Evolutionary conservation across 2,113 vertebrate genomes (phyloP), one percentile per base, ranked within the genome.

Genomic region (Hemicordylus capensis): DNA sequence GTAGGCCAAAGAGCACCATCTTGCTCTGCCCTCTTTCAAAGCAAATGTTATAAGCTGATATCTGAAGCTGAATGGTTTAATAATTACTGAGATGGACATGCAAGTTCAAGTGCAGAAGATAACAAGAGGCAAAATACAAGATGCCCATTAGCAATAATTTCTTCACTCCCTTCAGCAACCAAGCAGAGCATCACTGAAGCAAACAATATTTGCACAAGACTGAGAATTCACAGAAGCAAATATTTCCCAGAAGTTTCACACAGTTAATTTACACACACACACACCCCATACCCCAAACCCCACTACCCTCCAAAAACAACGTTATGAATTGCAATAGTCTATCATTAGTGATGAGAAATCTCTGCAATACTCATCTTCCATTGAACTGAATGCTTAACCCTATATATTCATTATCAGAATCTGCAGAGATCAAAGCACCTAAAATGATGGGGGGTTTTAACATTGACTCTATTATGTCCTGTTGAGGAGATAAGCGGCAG

Each of bases 1-100:
- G 3, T 0, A 17, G 72, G 81, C 80, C 59, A 88, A 46, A 83
- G 87, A 90, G 44, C 76, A 22, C 76, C 44, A 80, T 70, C 72
- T 83, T 88, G 59, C 56, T 63, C 31, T 86, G 59, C 26, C 44
- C 81, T 88, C 37, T 81, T 89, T 72, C 80, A 80, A 74, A 69
- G 80, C 84, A 87, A 84, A 89, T 15, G 7, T 26, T 59, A 83
- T 82, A 79, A 88, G 54, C 39, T 87, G 80, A 85, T 58, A 31
- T 90, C 74, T 79, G 78, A 86, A 85, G 78, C 63, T 91, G 79
- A 93, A 85, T 79, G 78, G 46, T 70, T 85, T 59, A 81, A 3
- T 92, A 89, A 80, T 66, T 81, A 59, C 72, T 90, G 87, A 85
- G 44, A 85, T 82, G 72, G 80, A 51, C 63, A 83, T 0, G 0